Conservation (phyloP, 1,140 invertebrate species). For the Megalonaias nervosa region DNA sequence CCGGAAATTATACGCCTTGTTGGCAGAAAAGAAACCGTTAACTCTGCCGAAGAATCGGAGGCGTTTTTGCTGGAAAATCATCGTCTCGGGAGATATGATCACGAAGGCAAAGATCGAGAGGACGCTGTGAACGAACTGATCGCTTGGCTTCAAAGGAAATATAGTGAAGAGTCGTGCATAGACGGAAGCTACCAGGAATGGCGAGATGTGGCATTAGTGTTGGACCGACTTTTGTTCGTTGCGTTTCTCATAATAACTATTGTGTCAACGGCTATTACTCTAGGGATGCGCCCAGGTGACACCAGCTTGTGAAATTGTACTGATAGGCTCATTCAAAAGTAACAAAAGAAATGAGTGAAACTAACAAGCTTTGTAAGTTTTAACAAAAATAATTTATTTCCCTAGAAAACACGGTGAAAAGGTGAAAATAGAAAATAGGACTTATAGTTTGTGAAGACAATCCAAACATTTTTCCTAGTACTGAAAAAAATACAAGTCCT, state of each 20-base stretch:
- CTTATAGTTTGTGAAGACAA: too few relatives aligned
- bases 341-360: too few relatives aligned
- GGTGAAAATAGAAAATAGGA: too few relatives aligned
- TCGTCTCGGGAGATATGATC: neutral
- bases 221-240: constrained; percentile 76
- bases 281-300: constrained; percentile 54
- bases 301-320: too few relatives aligned
- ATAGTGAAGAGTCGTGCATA: constrained; percentile 49
- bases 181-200: constrained; percentile 72
- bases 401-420: too few relatives aligned
- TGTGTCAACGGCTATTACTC: constrained; percentile 72
- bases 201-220: constrained; percentile 74
- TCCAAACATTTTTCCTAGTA: too few relatives aligned
- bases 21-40: constrained; percentile 7
- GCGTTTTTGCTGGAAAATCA: neutral
- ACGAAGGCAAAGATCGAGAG: constrained; percentile 25
- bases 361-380: too few relatives aligned
- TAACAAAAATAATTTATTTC: too few relatives aligned
- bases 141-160: constrained; percentile 45
- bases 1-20: constrained; percentile 11
- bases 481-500: too few relatives aligned
- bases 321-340: too few relatives aligned
- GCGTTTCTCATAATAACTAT: constrained; percentile 74
- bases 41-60: constrained; percentile 3
- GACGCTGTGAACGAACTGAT: constrained; percentile 49